These are phyloP conservation scores for Drosophila limbata DNA, from an alignment of 2,888 invertebrate genomes.

Conservation along the genomic window DNA sequence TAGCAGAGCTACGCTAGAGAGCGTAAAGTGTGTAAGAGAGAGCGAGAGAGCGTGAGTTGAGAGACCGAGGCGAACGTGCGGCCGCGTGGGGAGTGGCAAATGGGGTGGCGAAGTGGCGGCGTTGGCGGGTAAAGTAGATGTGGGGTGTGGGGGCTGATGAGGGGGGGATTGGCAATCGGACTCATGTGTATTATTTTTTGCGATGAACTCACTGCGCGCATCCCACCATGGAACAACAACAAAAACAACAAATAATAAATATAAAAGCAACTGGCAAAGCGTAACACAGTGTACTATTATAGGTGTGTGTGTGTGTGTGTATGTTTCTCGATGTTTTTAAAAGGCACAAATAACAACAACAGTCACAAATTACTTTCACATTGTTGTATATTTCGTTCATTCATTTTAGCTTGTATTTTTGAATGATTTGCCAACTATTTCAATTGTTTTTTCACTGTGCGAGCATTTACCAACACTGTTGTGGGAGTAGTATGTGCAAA, in stretches of 20 bases:
- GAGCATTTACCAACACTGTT: constrained; percentile 58
- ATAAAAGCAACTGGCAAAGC: constrained; percentile 48
- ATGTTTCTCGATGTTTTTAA: background rate
- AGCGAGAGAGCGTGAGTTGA: constrained; percentile 12
- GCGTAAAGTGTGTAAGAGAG: constrained; percentile 11
- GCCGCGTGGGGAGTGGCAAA: constrained; percentile 55
- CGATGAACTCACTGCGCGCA: constrained; percentile 82
- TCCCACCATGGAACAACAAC: constrained; percentile 64
- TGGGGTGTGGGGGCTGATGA: background rate
- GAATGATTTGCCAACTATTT: constrained; percentile 13
- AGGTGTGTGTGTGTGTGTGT: constrained; percentile 12
- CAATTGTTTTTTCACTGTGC: constrained; percentile 26
- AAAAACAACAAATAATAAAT: constrained; percentile 46
- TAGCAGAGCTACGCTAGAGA: constrained; percentile 33
- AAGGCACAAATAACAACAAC: constrained; percentile 35
- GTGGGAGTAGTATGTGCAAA: constrained; percentile 40
- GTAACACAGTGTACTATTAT: constrained; percentile 32
- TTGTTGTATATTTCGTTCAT: constrained; percentile 31
- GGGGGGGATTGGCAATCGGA: constrained; percentile 31
- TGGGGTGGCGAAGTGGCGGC: constrained; percentile 51
- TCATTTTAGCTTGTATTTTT: constrained; percentile 3
- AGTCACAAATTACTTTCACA: constrained; percentile 58
- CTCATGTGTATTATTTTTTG: constrained; percentile 79
- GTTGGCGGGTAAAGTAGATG: constrained; percentile 39
- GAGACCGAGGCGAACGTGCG: constrained; percentile 18